Evolutionary conservation across 2,113 vertebrate genomes (phyloP).

Genomic region (Morone chrysops): DNA sequence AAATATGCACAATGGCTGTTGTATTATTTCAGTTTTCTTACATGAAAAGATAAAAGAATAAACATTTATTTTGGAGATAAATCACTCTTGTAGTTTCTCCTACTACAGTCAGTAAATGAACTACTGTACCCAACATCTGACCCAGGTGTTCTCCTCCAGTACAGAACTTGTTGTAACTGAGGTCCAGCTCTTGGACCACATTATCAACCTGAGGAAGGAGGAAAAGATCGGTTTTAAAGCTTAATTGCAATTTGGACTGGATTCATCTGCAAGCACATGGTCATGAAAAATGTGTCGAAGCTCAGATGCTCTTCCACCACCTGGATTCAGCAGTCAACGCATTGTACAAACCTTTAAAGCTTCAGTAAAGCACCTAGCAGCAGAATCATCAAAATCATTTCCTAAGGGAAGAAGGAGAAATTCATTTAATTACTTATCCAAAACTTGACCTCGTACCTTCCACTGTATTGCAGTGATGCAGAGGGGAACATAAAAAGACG

Average conservation of each 20-base stretch:
- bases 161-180: constrained; percentile 86
- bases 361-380: constrained; percentile 75
- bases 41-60: no score
- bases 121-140: constrained; percentile 82
- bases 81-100: neutral
- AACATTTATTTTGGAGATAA: no score
- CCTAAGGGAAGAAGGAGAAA: constrained; percentile 51
- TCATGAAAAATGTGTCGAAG: neutral
- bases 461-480: neutral
- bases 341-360: constrained; percentile 81
- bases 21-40: no score
- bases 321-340: neutral
- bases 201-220: constrained; percentile 74
- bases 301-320: neutral
- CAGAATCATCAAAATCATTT: constrained; percentile 82
- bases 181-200: constrained; percentile 83
- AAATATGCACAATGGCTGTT: no score
- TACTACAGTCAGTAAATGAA: neutral
- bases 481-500: neutral
- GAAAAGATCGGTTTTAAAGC: neutral
- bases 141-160: constrained; percentile 83
- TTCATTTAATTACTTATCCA: neutral
- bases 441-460: neutral
- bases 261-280: neutral
- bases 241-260: no score